Base-by-base conservation (phyloP, 1,140 invertebrate genomes). In the Drosophila kikkawai region DNA sequence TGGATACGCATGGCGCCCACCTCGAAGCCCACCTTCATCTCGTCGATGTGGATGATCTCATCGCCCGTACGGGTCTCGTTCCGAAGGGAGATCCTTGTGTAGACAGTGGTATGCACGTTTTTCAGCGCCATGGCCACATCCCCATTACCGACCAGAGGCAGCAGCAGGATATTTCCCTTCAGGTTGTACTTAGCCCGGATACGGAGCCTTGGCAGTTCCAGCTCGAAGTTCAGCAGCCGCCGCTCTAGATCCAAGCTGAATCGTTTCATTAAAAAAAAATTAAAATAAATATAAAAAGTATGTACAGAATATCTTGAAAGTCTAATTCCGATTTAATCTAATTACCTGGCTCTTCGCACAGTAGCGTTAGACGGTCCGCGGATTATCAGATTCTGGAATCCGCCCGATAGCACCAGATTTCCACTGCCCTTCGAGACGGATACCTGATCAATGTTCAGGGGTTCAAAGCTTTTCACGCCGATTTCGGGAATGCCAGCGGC, bases 21-120 rank as follows among this genome's bases (percentile, higher is more conserved):
- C 47, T 91, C 93, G 67, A 95, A 95, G n/a, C 93, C 93, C 4
- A 95, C 94, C 57, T 93, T 94, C 94, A 95, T 95, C 29, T 93
- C 87, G 44, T 93, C 93, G 12, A 94, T 93, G 36, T 93, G 80
- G 22, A 94, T 90, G 19, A 94, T 92, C 84, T 94, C 94, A 68
- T 79, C 90, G 19, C 91, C 81, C 42, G 93, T 88, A 17, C 45
- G 59, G 58, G 70, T 93, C 75, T 75, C 93, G 74, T 82, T 91
- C 57, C 71, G 82, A 36, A 94, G 92, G 17, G 80, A 93, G 17
- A 95, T 92, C 45, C 93, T 93, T 5, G 94, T 94, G 37, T 86
- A 93, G 5, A 95, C 93, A 9, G 93, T 93, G 0, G 94, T 94
- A 26, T 93, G 92, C 0, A 95, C 94, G 65, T 93, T 83, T 41